phyloP scores from a whole-genome alignment of 2,888 invertebrate genomes.

The Nomada hirtipes region DNA sequence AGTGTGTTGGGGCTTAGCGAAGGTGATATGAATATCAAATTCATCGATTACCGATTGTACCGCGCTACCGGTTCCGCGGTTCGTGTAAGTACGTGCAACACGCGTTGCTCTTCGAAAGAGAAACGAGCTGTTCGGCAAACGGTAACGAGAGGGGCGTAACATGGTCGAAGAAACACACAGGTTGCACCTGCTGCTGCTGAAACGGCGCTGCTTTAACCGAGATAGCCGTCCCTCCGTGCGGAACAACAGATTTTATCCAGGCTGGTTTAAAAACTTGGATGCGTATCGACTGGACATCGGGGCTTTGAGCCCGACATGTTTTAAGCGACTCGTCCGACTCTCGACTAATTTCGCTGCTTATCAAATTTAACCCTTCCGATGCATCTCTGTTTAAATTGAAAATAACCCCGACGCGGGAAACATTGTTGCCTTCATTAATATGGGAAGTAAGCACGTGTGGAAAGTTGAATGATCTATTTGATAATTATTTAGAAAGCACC shows the following conservation, averaged over 20 bases:
- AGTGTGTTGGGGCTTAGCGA: conserved; percentile 34
- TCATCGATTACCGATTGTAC: conserved; percentile 64
- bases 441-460: too few species aligned
- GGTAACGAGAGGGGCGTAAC: conserved; percentile 52
- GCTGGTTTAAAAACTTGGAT: too few species aligned
- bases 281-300: conserved; percentile 3
- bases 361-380: not conserved
- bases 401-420: too few species aligned
- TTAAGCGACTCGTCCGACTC: conserved; percentile 22
- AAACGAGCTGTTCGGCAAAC: conserved; percentile 53
- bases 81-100: conserved; percentile 38
- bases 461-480: too few species aligned
- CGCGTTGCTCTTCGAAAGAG: conserved; percentile 54
- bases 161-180: conserved; percentile 50
- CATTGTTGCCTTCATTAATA: too few species aligned
- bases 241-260: too few species aligned
- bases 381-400: not conserved
- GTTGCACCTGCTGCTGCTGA: conserved; percentile 64
- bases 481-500: too few species aligned
- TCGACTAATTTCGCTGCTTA: not conserved
- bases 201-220: conserved; percentile 21
- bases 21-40: conserved; percentile 63
- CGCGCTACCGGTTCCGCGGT: conserved; percentile 63
- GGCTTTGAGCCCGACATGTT: conserved; percentile 2
- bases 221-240: conserved; percentile 35